Base-by-base conservation (phyloP, 2,888 invertebrate genomes). In the Drosophila stalkeri region DNA sequence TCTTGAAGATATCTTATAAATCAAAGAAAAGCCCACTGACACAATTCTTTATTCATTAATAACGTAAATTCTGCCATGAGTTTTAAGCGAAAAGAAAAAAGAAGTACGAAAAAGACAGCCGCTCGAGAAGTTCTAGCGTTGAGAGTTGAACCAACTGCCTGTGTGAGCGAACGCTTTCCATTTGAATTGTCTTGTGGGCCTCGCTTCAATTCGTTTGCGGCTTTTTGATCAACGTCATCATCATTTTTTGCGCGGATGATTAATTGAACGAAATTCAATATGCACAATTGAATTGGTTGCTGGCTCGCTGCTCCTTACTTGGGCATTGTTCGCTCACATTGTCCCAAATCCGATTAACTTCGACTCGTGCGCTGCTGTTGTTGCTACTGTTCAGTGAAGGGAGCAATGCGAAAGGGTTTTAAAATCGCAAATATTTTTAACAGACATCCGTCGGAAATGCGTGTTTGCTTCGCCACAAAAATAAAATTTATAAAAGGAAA, bases 191-290 rank as follows among this genome's bases (percentile, higher is more conserved):
- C 76, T 54, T 59, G 63, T 49, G 37, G 54, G 64, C 47, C 49
- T 54, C 60, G 60, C 54, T 62, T 72, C 66, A 67, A 64, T 74
- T 63, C 70, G 69, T 60, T 73, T 65, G 83, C 81, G 81, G 81
- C 67, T 77, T 81, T 81, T 76, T 80, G 74, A 81, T 77, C 77
- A 81, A 75, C 77, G 75, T 76, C 82, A 81, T 75, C 78, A 79
- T 78, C 78, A 75, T 64, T 72, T 71, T 59, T 75, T 72, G 77
- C 64, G 71, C 70, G 71, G 69, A 81, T 83, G 83, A 83, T 84
- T 83, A 83, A 84, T 83, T 83, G 82, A 83, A 75, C 54, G 69
- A 82, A 83, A 84, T 84, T 84, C 85, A 82, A 84, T 84, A 83
- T 84, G 80, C 85, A 81, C 83, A 82, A 82, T 82, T 84, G 80